Base-by-base conservation (phyloP, 1,140 invertebrate species). In the Papilio glaucus region DNA sequence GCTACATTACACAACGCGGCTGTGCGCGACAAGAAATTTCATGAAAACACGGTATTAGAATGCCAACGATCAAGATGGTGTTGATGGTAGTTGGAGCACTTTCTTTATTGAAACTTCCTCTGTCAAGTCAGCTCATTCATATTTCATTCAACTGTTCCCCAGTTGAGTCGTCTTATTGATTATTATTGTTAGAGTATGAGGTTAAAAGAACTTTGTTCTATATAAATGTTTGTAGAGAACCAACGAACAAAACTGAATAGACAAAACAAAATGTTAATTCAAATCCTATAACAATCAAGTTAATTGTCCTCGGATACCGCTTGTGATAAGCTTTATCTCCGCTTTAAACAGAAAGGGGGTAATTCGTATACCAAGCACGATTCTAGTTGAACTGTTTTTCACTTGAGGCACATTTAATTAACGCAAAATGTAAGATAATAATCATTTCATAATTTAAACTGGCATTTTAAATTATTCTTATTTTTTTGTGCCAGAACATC, bases 361-460 rank as follows among this genome's bases (percentile, higher is more conserved):
- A 41, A 39, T 65, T 65, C 33, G 62, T 65, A 65, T 8, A 39
- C 62, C 8, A 24, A 9, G 18, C 62, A 41, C 62, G 62, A 65
- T 21, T n/a, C 62, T 65, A 42, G 33, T 57, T 57, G 1, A 37
- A 39, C 62, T 21, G 62, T 65, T 65, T 41, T 65, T 65, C 62
- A 65, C 18, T 38, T 65, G 4, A 65, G 15, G n/a, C 15, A 13
- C 4, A 39, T 65, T 65, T 65, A 65, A 65, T 65, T 65, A 65
- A 65, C 38, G 10, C 33, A 65, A 65, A 65, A 65, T 21, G 38
- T 42, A 41, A 65, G 62, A 65, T 65, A 41, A 57, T 57, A 24
- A 57, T 57, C 18, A 12, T 26, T 53, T 24, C 2, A 53, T 24
- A 12, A 12, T 24, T 24, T 24, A 26, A 1, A 24, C 49, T 24